Evolutionary conservation across 2,888 invertebrate species (phyloP), one percentile per base, ranked within the genome.

Genomic region (Charanyca ferruginea): DNA sequence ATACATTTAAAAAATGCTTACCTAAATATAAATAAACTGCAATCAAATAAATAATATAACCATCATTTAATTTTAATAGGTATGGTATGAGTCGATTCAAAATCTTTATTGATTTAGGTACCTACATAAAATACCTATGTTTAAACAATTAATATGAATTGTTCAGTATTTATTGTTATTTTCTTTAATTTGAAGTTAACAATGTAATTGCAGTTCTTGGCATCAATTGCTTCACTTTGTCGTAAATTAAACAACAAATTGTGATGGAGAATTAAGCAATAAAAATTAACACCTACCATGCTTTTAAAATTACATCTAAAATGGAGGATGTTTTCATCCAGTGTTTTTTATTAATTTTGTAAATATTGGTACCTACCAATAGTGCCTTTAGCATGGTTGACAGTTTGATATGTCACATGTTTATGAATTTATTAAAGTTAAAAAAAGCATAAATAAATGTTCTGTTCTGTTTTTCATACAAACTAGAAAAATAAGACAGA

Each of bases 101-200:
- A n/a, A n/a, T n/a, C n/a, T n/a, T n/a, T n/a, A n/a, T n/a, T n/a
- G n/a, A n/a, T n/a, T n/a, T n/a, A n/a, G n/a, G n/a, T n/a, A n/a
- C n/a, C n/a, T n/a, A n/a, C n/a, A 44, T 55, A 13, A 28, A 42
- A 62, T 62, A 45, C 38, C 22, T 52, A 41, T 28, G 28, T 48
- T 65, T 65, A 60, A 45, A 57, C 62, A 75, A 60, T 76, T 60
- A 54, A 44, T 2, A 51, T 47, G 23, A 18, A 13, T 44, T 13
- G 13, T 13, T 49, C n/a, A 20, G 41, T 57, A 35, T 63, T 61
- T 9, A 44, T 61, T 58, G 67, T 64, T 67, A 35, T 65, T 58
- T 54, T 51, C 48, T 61, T 5, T 49, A 77, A 79, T 74, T 77
- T 49, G 45, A 55, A 48, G 54, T 58, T 74, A 70, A 77, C 75